These are phyloP conservation scores for Tenebrio molitor DNA, from an alignment of 1,140 invertebrate species.

Conservation along the genomic window DNA sequence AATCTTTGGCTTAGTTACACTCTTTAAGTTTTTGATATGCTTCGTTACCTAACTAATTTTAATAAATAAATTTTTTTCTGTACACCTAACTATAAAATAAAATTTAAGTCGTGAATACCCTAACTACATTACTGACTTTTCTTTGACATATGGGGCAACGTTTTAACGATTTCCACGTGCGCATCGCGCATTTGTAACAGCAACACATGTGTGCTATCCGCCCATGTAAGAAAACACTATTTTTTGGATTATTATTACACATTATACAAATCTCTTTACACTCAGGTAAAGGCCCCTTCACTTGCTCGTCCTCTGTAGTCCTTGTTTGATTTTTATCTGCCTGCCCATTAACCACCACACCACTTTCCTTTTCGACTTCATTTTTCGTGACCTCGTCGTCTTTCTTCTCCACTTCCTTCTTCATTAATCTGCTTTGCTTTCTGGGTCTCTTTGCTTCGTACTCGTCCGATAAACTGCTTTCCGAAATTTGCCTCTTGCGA, in stretches of 20 bases:
- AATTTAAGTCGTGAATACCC: constrained; percentile 66
- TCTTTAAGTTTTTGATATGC: constrained; percentile 41
- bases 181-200: constrained; percentile 77
- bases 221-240: constrained; percentile 76
- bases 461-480: constrained; percentile 57
- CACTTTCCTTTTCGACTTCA: not conserved
- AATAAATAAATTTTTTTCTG: constrained; percentile 57
- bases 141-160: constrained; percentile 77
- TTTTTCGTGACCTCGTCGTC: not conserved
- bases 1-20: constrained; percentile 40
- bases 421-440: constrained; percentile 23
- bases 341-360: constrained; percentile 7
- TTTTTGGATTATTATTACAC: constrained; percentile 73
- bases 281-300: constrained; percentile 27
- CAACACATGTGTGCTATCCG: constrained; percentile 75
- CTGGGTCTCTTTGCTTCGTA: constrained; percentile 52
- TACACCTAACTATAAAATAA: constrained; percentile 52
- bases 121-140: constrained; percentile 75
- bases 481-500: constrained; percentile 55
- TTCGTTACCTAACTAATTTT: constrained; percentile 8
- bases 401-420: constrained; percentile 3
- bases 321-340: not conserved
- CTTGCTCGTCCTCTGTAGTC: not conserved
- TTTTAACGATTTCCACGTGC: constrained; percentile 73
- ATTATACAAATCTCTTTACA: constrained; percentile 70